Evolutionary conservation across 2,888 invertebrate species (phyloP), one percentile per base, ranked within the genome.

Genomic region (Diplolepis rosae): DNA sequence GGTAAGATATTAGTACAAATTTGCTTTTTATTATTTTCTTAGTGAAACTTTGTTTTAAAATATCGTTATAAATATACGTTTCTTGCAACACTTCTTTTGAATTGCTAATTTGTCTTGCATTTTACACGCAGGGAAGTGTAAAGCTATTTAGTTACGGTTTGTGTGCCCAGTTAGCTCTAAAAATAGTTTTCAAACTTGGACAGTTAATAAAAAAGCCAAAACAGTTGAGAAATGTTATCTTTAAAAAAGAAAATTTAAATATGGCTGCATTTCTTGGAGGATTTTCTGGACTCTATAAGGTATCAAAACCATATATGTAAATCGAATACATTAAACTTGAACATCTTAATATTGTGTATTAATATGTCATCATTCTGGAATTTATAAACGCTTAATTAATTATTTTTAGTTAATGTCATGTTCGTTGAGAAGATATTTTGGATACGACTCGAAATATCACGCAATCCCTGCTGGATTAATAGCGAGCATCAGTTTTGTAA

Each of bases 381-480:
- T 30, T 27, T 52, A 54, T 4, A 42, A 70, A 66, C 72, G 27
- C 70, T 65, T 27, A 54, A 4, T 54, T 0, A 45, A 51, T 39
- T 65, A 22, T 80, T 79, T 89, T 51, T 83, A 94, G 94, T 89
- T 92, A 50, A 86, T 91, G 11, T 92, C 93, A 52, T 96, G 96
- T 87, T 79, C 90, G 30, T 85, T 95, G 66, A 91, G 96, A 69
- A 91, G 93, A 89, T 76, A 89, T 1, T 90, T 91, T 11, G 91
- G 92, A 30, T 90, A 90, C 79, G 94, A 95, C 85, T 91, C 92
- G 70, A 89, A 92, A 9, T 81, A 89, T 13, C 92, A 92, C 86
- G 94, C 94, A 0, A 87, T 94, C 78, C 91, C 94, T 42, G 93
- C 95, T 5, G 95, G 94, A 18, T 88, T 94, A 68, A 79, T 94